Evolutionary conservation across 2,797 vertebrate genomes (phyloP).

Genomic region (Eurystomus glaucurus): DNA sequence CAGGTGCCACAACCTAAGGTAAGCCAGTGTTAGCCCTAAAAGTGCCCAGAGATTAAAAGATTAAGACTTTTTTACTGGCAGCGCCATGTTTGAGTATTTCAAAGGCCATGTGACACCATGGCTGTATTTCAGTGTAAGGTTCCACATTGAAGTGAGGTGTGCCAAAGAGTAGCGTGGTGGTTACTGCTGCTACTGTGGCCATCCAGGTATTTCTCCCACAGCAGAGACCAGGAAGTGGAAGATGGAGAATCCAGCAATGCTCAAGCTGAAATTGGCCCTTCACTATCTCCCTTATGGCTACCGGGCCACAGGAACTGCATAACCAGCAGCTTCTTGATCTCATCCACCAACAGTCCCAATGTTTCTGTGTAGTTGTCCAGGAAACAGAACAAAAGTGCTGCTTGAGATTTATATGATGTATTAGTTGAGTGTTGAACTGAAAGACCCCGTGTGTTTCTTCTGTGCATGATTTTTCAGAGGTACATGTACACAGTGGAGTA

Average conservation of each 20-base stretch:
- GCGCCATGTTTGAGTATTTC: neutral
- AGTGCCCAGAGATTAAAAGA: neutral
- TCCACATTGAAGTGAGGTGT: neutral
- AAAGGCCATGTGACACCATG: neutral
- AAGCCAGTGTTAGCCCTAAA: neutral
- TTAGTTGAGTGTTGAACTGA: neutral
- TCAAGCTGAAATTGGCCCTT: neutral
- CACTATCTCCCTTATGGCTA: neutral
- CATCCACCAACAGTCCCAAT: neutral
- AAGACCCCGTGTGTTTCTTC: neutral
- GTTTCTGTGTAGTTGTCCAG: neutral
- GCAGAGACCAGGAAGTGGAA: neutral
- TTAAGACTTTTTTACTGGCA: neutral
- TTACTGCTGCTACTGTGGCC: neutral
- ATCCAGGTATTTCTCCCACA: neutral
- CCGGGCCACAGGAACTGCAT: neutral
- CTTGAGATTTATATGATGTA: neutral
- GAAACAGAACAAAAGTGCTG: neutral
- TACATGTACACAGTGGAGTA: neutral
- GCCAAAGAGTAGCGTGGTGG: neutral
- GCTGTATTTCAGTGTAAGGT: neutral
- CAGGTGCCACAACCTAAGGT: fast-evolving
- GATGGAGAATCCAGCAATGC: neutral
- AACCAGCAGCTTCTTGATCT: neutral
- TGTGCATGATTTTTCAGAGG: neutral